Base-by-base conservation (phyloP, 2,113 vertebrate genomes). In the Microcebus jonahi region DNA sequence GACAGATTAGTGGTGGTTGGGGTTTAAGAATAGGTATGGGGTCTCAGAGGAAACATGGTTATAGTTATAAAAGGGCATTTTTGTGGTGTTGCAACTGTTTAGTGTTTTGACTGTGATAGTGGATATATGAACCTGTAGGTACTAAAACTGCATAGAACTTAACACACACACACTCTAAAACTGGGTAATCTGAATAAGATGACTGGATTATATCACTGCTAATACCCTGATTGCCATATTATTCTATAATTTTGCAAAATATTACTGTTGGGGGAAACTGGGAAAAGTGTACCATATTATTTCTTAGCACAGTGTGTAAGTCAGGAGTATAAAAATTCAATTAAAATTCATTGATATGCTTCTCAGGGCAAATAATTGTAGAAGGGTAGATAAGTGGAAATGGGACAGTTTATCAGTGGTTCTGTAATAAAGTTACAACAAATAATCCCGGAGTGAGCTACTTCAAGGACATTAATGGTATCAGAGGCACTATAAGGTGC, bases 341-440 rank as follows among this genome's bases (percentile, higher is more conserved):
- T 77, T 50, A 65, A 92, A 84, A 80, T 93, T 45, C 27, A 36
- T 42, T 27, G 31, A 25, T 68, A 27, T 21, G 59, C 23, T 79
- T 92, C 13, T 55, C 13, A 48, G 5, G 34, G 31, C 81, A 55
- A 71, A 20, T 88, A 75, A 63, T 75, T 92, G 31, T n/a, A 25
- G 50, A 50, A 88, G 55, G 59, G 53, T 25, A 80, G 48, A 48
- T 87, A 21, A 48, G 50, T 85, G 20, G 67, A 71, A 85, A 82
- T 53, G 12, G 55, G 29, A 36, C 34, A 25, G 1, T n/a, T 84
- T 84, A 20, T 91, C 15, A 29, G 8, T 31, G 55, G 42, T 82
- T 96, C n/a, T 95, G 42, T 18, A 84, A 5, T 61, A 31, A 63
- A 90, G 34, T 90, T 83, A 88, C 8, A 89, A n/a, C 36, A 83